Evolutionary conservation across 2,888 invertebrate genomes (phyloP).

Genomic region (Phortica magna): DNA sequence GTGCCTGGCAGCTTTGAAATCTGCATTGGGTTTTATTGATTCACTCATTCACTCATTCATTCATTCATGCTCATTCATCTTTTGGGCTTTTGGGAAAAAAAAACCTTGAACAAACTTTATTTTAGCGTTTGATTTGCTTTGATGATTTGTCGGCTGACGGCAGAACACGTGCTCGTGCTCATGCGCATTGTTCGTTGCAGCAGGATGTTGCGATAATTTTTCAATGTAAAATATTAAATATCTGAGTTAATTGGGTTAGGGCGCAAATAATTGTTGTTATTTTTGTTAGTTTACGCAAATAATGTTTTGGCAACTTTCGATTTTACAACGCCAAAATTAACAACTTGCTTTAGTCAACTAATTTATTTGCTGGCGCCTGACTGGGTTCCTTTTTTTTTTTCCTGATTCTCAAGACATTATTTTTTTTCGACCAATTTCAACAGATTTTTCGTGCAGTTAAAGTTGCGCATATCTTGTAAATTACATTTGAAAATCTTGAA

Average conservation of each 20-base stretch:
- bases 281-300: background rate
- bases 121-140: background rate
- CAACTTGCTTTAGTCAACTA: background rate
- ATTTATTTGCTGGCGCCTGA: background rate
- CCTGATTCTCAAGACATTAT: background rate
- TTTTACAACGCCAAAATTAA: background rate
- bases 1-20: conserved; percentile 19
- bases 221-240: background rate
- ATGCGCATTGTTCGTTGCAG: conserved; percentile 11
- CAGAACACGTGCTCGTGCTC: conserved; percentile 33
- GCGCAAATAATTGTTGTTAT: background rate
- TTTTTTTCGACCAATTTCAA: conserved; percentile 10
- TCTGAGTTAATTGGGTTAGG: background rate
- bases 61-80: background rate
- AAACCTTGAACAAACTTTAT: conserved; percentile 27
- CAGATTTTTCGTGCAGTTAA: conserved; percentile 33
- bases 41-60: conserved; percentile 17
- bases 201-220: background rate
- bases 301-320: background rate
- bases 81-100: background rate
- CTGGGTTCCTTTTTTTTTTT: background rate
- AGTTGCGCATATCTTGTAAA: conserved; percentile 50
- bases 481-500: conserved; percentile 52
- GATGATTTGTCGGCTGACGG: conserved; percentile 3
- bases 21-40: conserved; percentile 10